A percentile compares a stretch with the other conserved stretches of the same genome.
Conservation (phyloP, 2,113 vertebrate genomes). For the Eubucco bourcierii region DNA sequence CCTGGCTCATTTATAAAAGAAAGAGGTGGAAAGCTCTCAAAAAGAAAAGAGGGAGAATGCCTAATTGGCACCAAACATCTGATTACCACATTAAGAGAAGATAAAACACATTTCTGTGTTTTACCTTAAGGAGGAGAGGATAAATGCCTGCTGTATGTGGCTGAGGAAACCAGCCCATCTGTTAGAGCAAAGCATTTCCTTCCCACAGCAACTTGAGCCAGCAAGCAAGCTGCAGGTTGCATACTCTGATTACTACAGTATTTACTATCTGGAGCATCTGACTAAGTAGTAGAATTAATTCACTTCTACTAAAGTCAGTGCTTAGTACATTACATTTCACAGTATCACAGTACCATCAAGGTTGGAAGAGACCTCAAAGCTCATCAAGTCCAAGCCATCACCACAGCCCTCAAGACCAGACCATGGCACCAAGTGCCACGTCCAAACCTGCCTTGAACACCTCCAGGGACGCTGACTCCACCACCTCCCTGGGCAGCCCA, state of each 20-base stretch:
- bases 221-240: not conserved
- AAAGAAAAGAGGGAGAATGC: not conserved
- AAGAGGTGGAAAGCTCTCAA: not conserved
- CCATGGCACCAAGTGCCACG: too few relatives aligned
- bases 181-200: not conserved
- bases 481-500: too few relatives aligned
- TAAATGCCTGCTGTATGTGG: not conserved
- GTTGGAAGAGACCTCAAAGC: too few relatives aligned
- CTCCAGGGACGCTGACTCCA: too few relatives aligned
- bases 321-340: not conserved
- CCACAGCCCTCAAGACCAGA: too few relatives aligned
- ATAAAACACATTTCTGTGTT: not conserved
- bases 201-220: not conserved
- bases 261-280: not conserved
- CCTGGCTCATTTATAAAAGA: not conserved
- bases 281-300: not conserved
- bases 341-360: too few relatives aligned
- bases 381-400: too few relatives aligned
- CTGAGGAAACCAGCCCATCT: not conserved
- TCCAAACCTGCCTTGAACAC: too few relatives aligned
- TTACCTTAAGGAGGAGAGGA: not conserved
- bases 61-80: not conserved
- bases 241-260: not conserved
- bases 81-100: not conserved
- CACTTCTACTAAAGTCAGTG: not conserved